Evolutionary conservation across 2,888 invertebrate genomes (phyloP), one percentile per base, ranked within the genome.

Genomic region (Sthenelais limicola): DNA sequence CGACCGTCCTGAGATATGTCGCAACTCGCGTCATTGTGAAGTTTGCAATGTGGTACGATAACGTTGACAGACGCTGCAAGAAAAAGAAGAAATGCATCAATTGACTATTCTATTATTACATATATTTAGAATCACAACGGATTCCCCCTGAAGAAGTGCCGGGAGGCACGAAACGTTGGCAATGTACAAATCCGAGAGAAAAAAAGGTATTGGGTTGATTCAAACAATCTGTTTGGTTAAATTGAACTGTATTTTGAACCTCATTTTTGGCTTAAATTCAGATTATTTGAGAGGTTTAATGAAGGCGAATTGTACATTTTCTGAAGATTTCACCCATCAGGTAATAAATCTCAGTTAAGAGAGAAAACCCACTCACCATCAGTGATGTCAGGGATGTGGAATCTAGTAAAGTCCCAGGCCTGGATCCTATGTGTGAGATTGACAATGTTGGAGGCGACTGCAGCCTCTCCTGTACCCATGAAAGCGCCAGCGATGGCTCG

Each of bases 1-100:
- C 92, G 91, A 24, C 94, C 94, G 85, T 94, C 94, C 74, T 91
- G 91, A 15, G 94, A 94, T 80, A 95, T 92, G 84, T 94, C 94
- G 78, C 94, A 93, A 85, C 94, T 94, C 33, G 94, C 94, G 84
- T 95, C 94, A 85, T 94, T 95, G 88, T 94, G 94, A 75, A 95
- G 93, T 84, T 93, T 93, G 86, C 94, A 94, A 80, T 93, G 92
- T 38, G 91, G 90, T 7, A 94, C 94, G 28, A 95, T 92, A 47
- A 95, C 90, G 83, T 94, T 94, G 82, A 92, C 91, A 69, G 79
- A 77, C 35, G 80, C 85, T 85, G 79, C 15, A 79, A 78, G 32
- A 52, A 73, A 38, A 33, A 7, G 24, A 30, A 56, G 43, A 43
- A 18, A 18, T 43, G 43, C 9, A 18, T 43, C 18, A 43, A 43